Evolutionary conservation across 1,140 invertebrate species (phyloP).

Genomic region (Potamilus streckersoni): DNA sequence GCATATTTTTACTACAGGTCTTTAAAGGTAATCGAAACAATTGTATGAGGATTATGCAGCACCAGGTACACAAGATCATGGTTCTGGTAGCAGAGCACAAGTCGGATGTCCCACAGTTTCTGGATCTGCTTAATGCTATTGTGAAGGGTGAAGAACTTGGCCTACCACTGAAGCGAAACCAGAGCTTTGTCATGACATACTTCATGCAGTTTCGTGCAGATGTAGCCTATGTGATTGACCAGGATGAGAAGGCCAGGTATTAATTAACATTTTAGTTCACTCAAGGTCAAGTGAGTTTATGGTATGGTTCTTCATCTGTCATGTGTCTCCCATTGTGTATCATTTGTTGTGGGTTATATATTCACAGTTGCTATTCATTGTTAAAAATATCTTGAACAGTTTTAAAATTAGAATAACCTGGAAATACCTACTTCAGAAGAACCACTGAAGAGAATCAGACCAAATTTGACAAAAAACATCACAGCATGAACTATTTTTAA

Average conservation of each 20-base stretch:
- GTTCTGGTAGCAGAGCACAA: constrained; percentile 51
- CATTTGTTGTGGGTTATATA: background rate
- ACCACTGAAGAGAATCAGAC: no score
- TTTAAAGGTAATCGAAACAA: constrained; percentile 63
- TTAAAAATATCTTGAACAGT: no score
- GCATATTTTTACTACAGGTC: constrained; percentile 42
- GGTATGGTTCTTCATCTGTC: background rate
- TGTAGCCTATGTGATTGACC: constrained; percentile 55
- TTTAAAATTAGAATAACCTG: no score
- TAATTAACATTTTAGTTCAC: constrained; percentile 2
- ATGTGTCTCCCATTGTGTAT: background rate
- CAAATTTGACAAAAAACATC: no score
- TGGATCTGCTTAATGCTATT: constrained; percentile 61
- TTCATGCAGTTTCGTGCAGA: constrained; percentile 64
- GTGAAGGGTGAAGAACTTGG: constrained; percentile 64
- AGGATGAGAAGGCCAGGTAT: constrained; percentile 49
- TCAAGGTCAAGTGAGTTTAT: background rate
- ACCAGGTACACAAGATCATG: constrained; percentile 63
- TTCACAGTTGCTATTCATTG: background rate
- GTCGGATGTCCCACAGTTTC: constrained; percentile 58
- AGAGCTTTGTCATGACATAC: constrained; percentile 66
- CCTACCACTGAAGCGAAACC: constrained; percentile 64
- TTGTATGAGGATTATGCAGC: constrained; percentile 58
- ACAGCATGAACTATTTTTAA: no score
- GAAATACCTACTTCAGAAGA: no score